Evolutionary conservation across 2,888 invertebrate species (phyloP).

Genomic region (Aradus depressus): DNA sequence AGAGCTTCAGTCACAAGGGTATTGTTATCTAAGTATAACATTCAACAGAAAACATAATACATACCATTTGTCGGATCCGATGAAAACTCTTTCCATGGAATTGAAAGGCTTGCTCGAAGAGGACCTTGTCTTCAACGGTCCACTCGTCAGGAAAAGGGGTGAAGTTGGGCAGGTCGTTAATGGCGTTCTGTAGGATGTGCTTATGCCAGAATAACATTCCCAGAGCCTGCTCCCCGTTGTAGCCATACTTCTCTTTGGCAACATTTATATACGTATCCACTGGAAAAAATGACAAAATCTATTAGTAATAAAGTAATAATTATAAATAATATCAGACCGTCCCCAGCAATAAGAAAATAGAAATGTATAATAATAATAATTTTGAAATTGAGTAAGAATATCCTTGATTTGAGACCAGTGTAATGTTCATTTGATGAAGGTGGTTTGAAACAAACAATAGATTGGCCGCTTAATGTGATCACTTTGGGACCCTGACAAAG

Average conservation of each 20-base stretch:
- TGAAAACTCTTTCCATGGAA: constrained; percentile 98
- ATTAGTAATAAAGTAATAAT: constrained; percentile 4
- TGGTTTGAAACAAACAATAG: too few species aligned
- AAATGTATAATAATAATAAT: background rate
- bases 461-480: too few species aligned
- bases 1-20: too few species aligned
- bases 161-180: constrained; percentile 88
- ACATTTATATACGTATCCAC: constrained; percentile 91
- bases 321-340: background rate
- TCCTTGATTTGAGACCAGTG: too few species aligned
- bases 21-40: too few species aligned
- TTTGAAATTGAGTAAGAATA: too few species aligned
- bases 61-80: constrained; percentile 92
- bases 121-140: constrained; percentile 94
- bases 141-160: constrained; percentile 97
- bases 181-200: constrained; percentile 85
- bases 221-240: constrained; percentile 92
- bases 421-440: too few species aligned
- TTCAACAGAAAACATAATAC: constrained; percentile 21
- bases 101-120: constrained; percentile 96
- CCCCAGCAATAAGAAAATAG: background rate
- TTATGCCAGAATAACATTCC: constrained; percentile 98
- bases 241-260: constrained; percentile 94
- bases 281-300: constrained; percentile 37
- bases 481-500: too few species aligned